Evolutionary conservation across 2,888 invertebrate species (phyloP).

Genomic region (Eupelmus urozonus): DNA sequence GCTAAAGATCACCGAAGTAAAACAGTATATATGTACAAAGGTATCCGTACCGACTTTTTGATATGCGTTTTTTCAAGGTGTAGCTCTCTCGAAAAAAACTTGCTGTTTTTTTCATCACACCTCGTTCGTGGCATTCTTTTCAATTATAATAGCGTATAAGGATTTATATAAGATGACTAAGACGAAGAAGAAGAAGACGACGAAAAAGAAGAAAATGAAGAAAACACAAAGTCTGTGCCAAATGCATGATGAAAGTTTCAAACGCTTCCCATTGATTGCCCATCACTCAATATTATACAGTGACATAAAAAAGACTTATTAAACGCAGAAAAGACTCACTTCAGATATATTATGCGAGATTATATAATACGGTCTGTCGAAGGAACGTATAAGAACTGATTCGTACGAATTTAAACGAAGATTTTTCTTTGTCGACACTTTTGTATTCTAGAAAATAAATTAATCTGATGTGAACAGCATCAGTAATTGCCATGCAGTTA

Average conservation of each 20-base stretch:
- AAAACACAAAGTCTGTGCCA: slow-evolving; percentile 56
- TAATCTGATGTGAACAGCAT: slow-evolving; percentile 55
- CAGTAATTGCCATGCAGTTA: slow-evolving; percentile 51
- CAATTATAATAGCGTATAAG: slow-evolving; percentile 39
- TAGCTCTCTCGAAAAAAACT: slow-evolving; percentile 29
- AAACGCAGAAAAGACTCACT: slow-evolving; percentile 34
- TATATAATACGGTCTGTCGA: slow-evolving; percentile 37
- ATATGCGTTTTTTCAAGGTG: slow-evolving; percentile 55
- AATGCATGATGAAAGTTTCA: slow-evolving; percentile 50
- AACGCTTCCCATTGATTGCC: slow-evolving; percentile 45
- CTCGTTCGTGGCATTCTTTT: slow-evolving; percentile 45
- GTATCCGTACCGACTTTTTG: slow-evolving; percentile 56
- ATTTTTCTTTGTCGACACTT: slow-evolving; percentile 59
- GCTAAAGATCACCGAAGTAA: slow-evolving; percentile 15
- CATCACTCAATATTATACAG: slow-evolving; percentile 25
- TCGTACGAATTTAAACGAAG: slow-evolving; percentile 59
- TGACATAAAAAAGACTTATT: slow-evolving; percentile 41
- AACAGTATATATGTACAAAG: slow-evolving; percentile 59
- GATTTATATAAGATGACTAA: slow-evolving; percentile 25
- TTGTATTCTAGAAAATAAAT: slow-evolving; percentile 61
- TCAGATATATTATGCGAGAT: slow-evolving; percentile 38
- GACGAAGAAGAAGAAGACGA: background rate
- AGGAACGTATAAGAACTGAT: slow-evolving; percentile 54
- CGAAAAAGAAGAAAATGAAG: slow-evolving; percentile 1
- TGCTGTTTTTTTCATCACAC: slow-evolving; percentile 32